Evolutionary conservation across 2,888 invertebrate species (phyloP).

Genomic region (Taphrorychus bicolor): DNA sequence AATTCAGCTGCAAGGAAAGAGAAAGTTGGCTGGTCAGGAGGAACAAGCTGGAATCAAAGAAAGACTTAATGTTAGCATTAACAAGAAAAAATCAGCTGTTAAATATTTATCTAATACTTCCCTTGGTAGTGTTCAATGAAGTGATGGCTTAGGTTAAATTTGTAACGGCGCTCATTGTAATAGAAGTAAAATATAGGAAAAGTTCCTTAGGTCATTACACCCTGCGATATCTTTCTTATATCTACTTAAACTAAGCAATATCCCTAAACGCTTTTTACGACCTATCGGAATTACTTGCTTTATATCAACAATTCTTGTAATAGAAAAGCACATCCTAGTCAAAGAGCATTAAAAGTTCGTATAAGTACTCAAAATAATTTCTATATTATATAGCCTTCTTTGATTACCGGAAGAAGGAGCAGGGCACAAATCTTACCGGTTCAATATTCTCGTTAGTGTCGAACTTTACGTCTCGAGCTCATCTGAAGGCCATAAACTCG

Average conservation of each 20-base stretch:
- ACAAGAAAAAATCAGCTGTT: constrained; percentile 35
- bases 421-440: neutral
- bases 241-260: too few relatives aligned
- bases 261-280: too few relatives aligned
- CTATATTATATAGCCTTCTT: neutral
- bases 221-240: too few relatives aligned
- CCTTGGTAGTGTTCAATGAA: constrained; percentile 3
- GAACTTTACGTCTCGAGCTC: neutral
- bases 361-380: neutral
- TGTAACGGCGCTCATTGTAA: neutral
- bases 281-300: too few relatives aligned
- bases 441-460: neutral
- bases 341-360: neutral
- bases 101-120: constrained; percentile 33
- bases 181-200: too few relatives aligned
- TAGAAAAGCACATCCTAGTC: neutral
- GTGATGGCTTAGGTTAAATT: too few relatives aligned
- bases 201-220: too few relatives aligned
- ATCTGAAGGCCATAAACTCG: neutral
- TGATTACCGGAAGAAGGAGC: neutral
- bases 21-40: constrained; percentile 34
- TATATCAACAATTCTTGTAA: neutral
- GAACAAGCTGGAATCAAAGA: neutral
- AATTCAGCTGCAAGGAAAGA: constrained; percentile 35
- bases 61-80: constrained; percentile 27